Evolutionary conservation across 2,888 invertebrate species (phyloP).

Genomic region (Charanyca ferruginea): DNA sequence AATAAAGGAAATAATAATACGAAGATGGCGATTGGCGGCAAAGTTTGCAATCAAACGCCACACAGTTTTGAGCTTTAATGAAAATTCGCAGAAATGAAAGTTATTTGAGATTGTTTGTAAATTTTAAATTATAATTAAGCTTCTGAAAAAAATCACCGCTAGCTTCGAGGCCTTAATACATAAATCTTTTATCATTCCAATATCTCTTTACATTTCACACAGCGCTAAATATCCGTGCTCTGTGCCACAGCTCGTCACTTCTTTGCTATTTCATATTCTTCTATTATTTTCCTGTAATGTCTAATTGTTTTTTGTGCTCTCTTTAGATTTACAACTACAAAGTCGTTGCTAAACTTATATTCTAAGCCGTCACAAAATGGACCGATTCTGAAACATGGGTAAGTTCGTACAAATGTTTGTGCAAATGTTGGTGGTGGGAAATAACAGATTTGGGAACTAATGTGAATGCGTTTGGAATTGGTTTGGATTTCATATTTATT

Average conservation of each 20-base stretch:
- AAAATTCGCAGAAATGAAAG: too few species aligned
- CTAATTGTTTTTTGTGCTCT: constrained; percentile 78
- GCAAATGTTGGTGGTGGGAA: constrained; percentile 55
- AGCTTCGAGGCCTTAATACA: constrained; percentile 24
- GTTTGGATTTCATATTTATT: constrained; percentile 8
- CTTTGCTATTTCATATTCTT: constrained; percentile 13
- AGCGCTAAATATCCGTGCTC: constrained; percentile 22
- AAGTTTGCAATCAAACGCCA: neutral
- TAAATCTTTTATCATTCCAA: constrained; percentile 6
- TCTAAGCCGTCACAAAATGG: constrained; percentile 92
- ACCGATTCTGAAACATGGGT: constrained; percentile 93
- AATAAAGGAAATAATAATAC: too few species aligned
- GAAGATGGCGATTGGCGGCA: constrained; percentile 20
- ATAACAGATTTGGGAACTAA: constrained; percentile 58
- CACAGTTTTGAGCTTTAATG: too few species aligned
- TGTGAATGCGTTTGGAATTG: constrained; percentile 35
- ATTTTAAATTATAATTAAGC: too few species aligned
- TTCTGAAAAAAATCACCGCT: constrained; percentile 23
- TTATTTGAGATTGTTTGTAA: too few species aligned
- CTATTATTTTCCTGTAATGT: constrained; percentile 69
- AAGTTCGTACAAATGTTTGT: constrained; percentile 86
- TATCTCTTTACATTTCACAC: constrained; percentile 20
- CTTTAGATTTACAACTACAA: constrained; percentile 93
- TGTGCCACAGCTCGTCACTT: constrained; percentile 6
- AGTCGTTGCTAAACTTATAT: constrained; percentile 93